Evolutionary conservation across 2,113 vertebrate genomes (phyloP), one percentile per base, ranked within the genome.

Genomic region (Marmota flaviventris): DNA sequence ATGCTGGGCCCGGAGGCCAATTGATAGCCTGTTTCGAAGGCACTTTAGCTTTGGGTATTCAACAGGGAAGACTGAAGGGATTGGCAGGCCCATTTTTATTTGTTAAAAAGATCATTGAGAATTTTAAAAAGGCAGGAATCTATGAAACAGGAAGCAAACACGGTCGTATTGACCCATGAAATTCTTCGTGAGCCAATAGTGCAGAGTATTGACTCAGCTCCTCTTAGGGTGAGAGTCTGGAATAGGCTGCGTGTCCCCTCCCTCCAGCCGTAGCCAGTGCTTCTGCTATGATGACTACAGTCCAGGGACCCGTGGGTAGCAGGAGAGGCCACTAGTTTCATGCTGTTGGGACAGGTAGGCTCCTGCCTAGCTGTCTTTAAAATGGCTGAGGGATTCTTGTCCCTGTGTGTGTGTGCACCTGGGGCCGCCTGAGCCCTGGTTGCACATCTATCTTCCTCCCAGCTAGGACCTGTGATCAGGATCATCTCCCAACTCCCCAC

Each of bases 1-100:
- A 85, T 24, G 34, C 29, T 53, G 53, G 56, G 20, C 51, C 32
- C 18, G 88, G 51, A 94, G 92, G 95, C 90, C 94, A 94, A 97
- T 48, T 56, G 76, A 77, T 90, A 96, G 93, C 73, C 81, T 53
- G 9, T 85, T 92, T 45, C 32, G 61, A 78, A 94, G 81, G 39
- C 25, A 34, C 14, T 9, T 73, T 45, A n/a, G 18, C 67, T 77
- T 92, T 83, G 8, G 13, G 48, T 3, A 0, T 86, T 45, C 85
- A 92, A 84, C 4, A 2, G 6, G 24, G 58, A 78, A 24, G 27
- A 6, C 58, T n/a, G 65, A 61, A 85, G 53, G 75, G 67, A 56
- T 51, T 22, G 39, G 34, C 72, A 75, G 88, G 29, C 29, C 12
- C 39, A 13, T 34, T 58, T 87, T 91, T 79, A 0, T 87, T 82